phyloP scores from a whole-genome alignment of 2,888 invertebrate species.

The Sphaerophoria rueppellii region DNA sequence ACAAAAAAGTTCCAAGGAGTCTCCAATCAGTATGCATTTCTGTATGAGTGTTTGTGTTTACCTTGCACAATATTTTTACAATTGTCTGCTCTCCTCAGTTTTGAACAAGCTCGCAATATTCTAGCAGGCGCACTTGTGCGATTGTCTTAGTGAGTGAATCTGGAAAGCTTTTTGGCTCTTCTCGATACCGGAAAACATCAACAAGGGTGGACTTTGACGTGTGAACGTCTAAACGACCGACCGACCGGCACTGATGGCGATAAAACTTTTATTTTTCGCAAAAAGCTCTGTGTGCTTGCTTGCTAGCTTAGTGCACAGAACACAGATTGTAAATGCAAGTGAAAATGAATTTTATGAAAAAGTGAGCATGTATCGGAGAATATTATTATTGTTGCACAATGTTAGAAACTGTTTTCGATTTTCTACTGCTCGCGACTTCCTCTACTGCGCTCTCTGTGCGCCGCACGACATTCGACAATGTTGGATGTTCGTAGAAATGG shows the following conservation, averaged over 20 bases:
- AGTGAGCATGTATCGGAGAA: slow-evolving; percentile 62
- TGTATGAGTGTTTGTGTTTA: slow-evolving; percentile 30
- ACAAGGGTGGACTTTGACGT: slow-evolving; percentile 41
- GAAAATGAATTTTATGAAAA: slow-evolving; percentile 71
- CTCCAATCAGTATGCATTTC: slow-evolving; percentile 58
- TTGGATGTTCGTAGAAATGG: slow-evolving; percentile 76
- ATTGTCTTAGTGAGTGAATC: slow-evolving; percentile 57
- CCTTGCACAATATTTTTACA: slow-evolving; percentile 72
- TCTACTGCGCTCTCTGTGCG: slow-evolving; percentile 62
- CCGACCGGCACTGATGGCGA: too few relatives aligned
- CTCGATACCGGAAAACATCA: slow-evolving; percentile 16
- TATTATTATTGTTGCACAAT: slow-evolving; percentile 49
- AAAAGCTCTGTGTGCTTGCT: slow-evolving; percentile 17
- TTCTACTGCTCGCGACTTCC: slow-evolving; percentile 59
- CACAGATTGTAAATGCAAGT: slow-evolving; percentile 63
- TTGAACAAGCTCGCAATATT: slow-evolving; percentile 38
- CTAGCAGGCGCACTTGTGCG: slow-evolving; percentile 30
- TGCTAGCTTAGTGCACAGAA: not conserved
- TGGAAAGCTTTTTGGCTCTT: slow-evolving; percentile 64
- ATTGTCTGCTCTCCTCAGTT: slow-evolving; percentile 59
- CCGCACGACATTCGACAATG: slow-evolving; percentile 30
- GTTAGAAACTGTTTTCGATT: slow-evolving; percentile 74
- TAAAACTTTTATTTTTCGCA: slow-evolving; percentile 36
- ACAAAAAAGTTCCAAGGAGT: slow-evolving; percentile 59
- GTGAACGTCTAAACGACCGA: too few relatives aligned